phyloP scores from a whole-genome alignment of 2,888 invertebrate species.

The Amphipoea lucens region DNA sequence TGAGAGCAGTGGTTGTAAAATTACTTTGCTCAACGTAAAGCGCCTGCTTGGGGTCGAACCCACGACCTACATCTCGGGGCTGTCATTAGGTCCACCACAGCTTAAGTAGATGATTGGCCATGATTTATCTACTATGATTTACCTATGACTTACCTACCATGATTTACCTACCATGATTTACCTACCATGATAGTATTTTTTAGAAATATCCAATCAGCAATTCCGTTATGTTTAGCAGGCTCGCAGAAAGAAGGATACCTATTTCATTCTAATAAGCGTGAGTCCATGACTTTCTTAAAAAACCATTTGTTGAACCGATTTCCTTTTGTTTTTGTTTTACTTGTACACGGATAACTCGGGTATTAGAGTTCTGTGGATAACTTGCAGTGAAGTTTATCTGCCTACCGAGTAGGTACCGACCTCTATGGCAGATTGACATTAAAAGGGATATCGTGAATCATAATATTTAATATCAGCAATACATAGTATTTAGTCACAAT shows the following conservation, averaged over 20 bases:
- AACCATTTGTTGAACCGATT: too few species aligned
- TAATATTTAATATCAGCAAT: conserved; percentile 2
- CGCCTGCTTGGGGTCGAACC: too few species aligned
- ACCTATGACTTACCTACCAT: too few species aligned
- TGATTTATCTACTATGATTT: too few species aligned
- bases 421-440: not conserved
- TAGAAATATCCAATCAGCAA: not conserved
- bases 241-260: not conserved
- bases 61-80: too few species aligned
- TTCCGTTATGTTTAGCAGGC: not conserved
- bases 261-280: not conserved
- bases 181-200: not conserved
- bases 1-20: too few species aligned
- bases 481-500: not conserved
- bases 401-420: not conserved
- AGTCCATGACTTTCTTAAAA: not conserved
- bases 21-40: too few species aligned
- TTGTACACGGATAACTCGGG: not conserved
- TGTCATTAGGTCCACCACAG: too few species aligned
- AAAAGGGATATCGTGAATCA: not conserved
- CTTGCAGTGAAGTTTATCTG: conserved; percentile 8
- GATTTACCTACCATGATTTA: too few species aligned
- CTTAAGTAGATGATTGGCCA: too few species aligned
- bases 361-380: too few species aligned
- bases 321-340: not conserved